These are phyloP conservation scores for Cydia splendana DNA, from an alignment of 1,140 invertebrate species.

Conservation along the genomic window DNA sequence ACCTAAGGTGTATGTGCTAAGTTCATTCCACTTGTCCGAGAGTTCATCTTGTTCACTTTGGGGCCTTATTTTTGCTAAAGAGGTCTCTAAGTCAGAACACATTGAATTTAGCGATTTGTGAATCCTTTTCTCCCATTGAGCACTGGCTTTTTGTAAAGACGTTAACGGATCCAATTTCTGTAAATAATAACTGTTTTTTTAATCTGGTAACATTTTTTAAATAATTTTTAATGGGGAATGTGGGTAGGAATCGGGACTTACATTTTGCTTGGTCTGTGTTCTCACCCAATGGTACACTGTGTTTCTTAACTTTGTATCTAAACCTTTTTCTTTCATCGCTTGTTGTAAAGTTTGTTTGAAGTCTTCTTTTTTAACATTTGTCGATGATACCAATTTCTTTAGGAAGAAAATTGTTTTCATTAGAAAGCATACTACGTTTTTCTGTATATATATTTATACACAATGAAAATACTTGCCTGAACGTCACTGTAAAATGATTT, in stretches of 20 bases:
- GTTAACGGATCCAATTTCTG: conserved; percentile 80
- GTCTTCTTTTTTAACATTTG: conserved; percentile 86
- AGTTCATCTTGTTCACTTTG: conserved; percentile 91
- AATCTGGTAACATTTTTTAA: not conserved
- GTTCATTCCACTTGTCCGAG: conserved; percentile 93
- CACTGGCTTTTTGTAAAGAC: conserved; percentile 91
- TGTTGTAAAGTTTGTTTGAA: conserved; percentile 88
- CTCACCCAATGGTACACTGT: conserved; percentile 90
- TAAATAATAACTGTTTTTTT: conserved; percentile 37
- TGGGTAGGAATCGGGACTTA: conserved; percentile 44
- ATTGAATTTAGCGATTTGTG: conserved; percentile 97
- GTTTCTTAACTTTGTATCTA: conserved; percentile 90
- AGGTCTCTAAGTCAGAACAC: conserved; percentile 92
- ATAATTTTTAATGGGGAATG: not conserved
- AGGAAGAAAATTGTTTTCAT: not conserved
- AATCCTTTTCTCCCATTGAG: conserved; percentile 95
- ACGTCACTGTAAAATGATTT: conserved; percentile 81
- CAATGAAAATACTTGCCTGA: conserved; percentile 61
- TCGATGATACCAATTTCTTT: conserved; percentile 87
- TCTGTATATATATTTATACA: conserved; percentile 1
- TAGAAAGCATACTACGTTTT: not conserved
- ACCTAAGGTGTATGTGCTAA: conserved; percentile 94
- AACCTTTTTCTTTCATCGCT: conserved; percentile 86
- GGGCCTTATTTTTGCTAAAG: conserved; percentile 87
- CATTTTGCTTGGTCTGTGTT: conserved; percentile 79